Percentiles rank a stretch among this genome's conserved stretches.
Conservation (phyloP, 2,113 vertebrate genomes). For the Oncorhynchus masou region DNA sequence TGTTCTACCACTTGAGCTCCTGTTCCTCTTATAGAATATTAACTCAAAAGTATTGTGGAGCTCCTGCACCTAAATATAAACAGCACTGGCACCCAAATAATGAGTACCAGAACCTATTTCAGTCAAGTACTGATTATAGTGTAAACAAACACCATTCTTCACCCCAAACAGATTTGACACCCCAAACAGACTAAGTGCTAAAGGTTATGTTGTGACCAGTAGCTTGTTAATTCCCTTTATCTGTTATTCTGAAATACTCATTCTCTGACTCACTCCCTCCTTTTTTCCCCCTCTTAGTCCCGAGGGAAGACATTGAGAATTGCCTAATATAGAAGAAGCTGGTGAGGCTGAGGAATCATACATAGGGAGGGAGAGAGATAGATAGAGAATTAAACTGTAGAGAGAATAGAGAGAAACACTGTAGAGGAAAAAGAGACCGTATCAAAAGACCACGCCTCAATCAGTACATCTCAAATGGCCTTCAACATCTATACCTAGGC, state of each 20-base stretch:
- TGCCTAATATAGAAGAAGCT: conserved; percentile 29
- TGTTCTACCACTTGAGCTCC: no score
- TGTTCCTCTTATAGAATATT: no score
- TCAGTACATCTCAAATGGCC: not conserved
- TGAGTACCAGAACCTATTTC: no score
- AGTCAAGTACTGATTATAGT: not conserved
- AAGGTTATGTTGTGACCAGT: conserved; percentile 1
- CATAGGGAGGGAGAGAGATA: not conserved
- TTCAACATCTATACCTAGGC: not conserved
- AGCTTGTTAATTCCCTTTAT: not conserved
- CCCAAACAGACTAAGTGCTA: not conserved
- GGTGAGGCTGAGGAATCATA: conserved; percentile 14
- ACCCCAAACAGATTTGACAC: not conserved
- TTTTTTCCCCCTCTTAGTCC: not conserved
- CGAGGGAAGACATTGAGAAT: conserved; percentile 8
- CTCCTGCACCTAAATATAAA: no score
- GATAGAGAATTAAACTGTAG: not conserved
- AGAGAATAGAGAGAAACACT: not conserved
- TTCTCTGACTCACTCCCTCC: not conserved
- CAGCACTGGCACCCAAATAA: no score
- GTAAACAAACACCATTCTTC: not conserved
- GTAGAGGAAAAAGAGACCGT: not conserved
- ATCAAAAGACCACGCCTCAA: not conserved
- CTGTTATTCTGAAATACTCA: not conserved
- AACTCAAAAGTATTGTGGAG: no score